Evolutionary conservation across 1,140 invertebrate genomes (phyloP).

Genomic region (Ylistrum balloti): DNA sequence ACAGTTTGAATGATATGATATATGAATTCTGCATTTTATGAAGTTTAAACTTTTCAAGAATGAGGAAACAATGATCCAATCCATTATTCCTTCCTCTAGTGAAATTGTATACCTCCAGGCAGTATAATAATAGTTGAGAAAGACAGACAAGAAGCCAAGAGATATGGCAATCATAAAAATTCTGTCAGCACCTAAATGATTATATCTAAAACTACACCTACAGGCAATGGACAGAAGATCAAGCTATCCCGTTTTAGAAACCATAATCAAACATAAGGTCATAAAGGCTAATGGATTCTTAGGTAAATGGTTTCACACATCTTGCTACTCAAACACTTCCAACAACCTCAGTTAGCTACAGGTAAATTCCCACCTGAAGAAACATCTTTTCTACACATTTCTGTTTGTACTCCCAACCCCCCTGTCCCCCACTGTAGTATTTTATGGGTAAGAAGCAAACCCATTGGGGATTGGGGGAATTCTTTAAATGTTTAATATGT

Average conservation of each 20-base stretch:
- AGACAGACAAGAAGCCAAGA: background rate
- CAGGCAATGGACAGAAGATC: background rate
- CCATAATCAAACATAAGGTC: conserved; percentile 11
- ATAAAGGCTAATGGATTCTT: conserved; percentile 24
- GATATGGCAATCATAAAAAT: background rate
- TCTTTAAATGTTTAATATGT: too few relatives aligned
- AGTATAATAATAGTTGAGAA: background rate
- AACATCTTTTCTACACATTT: background rate
- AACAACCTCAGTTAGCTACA: too few relatives aligned
- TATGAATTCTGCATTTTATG: background rate
- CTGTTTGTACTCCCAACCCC: too few relatives aligned
- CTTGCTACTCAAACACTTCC: background rate
- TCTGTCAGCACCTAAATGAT: background rate
- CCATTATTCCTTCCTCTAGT: background rate
- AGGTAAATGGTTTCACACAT: background rate
- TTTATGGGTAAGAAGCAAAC: too few relatives aligned
- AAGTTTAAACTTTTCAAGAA: background rate
- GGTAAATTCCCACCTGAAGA: background rate
- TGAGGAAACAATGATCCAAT: background rate
- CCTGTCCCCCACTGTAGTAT: too few relatives aligned
- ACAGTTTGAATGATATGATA: too few relatives aligned
- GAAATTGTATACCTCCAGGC: background rate
- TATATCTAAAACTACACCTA: background rate
- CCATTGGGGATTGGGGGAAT: too few relatives aligned
- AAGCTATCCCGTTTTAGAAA: background rate